These are phyloP conservation scores for Procambarus virginalis DNA, from an alignment of 1,140 invertebrate genomes.

Conservation along the genomic window DNA sequence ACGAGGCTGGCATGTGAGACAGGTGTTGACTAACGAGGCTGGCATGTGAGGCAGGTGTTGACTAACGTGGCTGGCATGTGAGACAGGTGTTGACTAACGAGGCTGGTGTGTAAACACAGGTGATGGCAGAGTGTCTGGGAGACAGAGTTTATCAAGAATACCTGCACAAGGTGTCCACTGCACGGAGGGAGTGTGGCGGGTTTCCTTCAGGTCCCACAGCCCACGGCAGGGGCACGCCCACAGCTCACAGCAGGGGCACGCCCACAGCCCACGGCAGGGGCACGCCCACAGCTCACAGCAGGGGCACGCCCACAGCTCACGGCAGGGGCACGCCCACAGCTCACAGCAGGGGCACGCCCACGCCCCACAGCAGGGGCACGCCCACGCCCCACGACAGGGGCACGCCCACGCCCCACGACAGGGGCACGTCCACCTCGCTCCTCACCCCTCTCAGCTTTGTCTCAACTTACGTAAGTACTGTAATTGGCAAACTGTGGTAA, in stretches of 20 bases:
- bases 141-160: background rate
- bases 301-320: background rate
- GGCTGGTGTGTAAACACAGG: background rate
- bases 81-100: no score
- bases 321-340: background rate
- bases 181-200: background rate
- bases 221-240: background rate
- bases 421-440: background rate
- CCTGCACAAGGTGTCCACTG: background rate
- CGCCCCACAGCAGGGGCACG: background rate
- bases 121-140: background rate
- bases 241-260: no score
- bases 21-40: no score
- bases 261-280: background rate
- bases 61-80: no score
- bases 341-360: no score
- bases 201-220: no score
- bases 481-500: no score
- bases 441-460: background rate
- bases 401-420: background rate
- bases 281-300: no score
- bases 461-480: background rate
- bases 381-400: no score
- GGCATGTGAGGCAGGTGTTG: no score
- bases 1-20: no score